Evolutionary conservation across 2,113 vertebrate species (phyloP), one percentile per base, ranked within the genome.

Genomic region (Pedetes capensis): DNA sequence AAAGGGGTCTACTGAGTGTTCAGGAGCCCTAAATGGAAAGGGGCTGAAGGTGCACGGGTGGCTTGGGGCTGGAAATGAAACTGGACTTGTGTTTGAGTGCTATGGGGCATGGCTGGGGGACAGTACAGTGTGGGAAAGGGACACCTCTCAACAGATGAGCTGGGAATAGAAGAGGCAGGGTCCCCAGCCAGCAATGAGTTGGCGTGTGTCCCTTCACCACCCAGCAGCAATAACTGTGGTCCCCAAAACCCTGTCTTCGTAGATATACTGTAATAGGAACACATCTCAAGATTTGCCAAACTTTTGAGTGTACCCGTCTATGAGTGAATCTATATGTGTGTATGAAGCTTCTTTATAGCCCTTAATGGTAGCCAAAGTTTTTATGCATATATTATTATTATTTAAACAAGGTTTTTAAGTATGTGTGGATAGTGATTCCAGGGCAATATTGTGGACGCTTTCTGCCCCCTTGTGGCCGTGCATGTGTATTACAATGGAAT

Each of bases 391-490:
- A 59, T 23, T 85, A 63, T 37, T 95, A 80, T 39, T 85, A 85
- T 47, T 91, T 55, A 81, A 91, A 61, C 66, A 89, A 71, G 39
- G 14, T 9, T 75, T 78, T 49, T 44, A 34, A 55, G 57, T 8
- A 64, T 17, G 74, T 53, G n/a, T 23, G 39, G 42, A 59, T 16
- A 5, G 92, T 2, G 27, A 44, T 14, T 39, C 22, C 5, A 39
- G 8, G 34, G n/a, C 32, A 22, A 47, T 18, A 79, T 0, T 32
- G 11, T 68, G 39, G 55, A 2, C 6, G 29, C 59, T 9, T 3
- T 69, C 89, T 93, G 92, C 76, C 95, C 93, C 93, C 97, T 92
- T 72, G 92, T 97, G 96, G 84, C 49, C 71, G 61, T 0, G 13
- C 18, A 1, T 91, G 61, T 84, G 89, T 72, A 95, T 68, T 91